phyloP scores from a whole-genome alignment of 2,888 invertebrate genomes.

The Trachelus iudaicus region DNA sequence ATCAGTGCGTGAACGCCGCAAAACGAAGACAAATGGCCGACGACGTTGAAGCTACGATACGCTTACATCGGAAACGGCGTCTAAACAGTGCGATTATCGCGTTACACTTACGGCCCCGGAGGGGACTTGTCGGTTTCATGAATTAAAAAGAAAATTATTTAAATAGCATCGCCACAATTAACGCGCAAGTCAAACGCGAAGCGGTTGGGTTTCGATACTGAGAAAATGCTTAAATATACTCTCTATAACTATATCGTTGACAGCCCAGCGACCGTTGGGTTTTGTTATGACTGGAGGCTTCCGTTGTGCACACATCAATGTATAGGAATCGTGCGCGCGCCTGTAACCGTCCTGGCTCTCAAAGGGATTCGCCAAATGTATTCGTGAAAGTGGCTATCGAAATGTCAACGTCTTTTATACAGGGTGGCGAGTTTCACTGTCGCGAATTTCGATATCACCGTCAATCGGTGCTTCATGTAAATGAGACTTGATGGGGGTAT shows the following conservation, averaged over 20 bases:
- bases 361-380: neutral
- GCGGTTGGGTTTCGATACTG: neutral
- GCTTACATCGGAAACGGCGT: slow-evolving; percentile 40
- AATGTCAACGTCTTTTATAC: neutral
- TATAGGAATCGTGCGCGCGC: neutral
- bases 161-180: neutral
- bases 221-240: neutral
- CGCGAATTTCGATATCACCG: neutral
- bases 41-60: slow-evolving; percentile 35
- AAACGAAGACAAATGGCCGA: slow-evolving; percentile 49
- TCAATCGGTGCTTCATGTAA: neutral
- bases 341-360: neutral
- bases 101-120: neutral
- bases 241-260: neutral
- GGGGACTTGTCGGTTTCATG: neutral
- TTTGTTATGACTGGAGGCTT: neutral
- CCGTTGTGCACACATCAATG: neutral
- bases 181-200: neutral
- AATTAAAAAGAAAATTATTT: neutral
- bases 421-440: neutral
- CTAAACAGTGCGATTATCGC: slow-evolving; percentile 37
- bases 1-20: slow-evolving; percentile 50
- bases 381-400: neutral
- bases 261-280: neutral
- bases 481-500: neutral